Evolutionary conservation across 2,113 vertebrate genomes (phyloP).

Genomic region (Apodemus speciosus): DNA sequence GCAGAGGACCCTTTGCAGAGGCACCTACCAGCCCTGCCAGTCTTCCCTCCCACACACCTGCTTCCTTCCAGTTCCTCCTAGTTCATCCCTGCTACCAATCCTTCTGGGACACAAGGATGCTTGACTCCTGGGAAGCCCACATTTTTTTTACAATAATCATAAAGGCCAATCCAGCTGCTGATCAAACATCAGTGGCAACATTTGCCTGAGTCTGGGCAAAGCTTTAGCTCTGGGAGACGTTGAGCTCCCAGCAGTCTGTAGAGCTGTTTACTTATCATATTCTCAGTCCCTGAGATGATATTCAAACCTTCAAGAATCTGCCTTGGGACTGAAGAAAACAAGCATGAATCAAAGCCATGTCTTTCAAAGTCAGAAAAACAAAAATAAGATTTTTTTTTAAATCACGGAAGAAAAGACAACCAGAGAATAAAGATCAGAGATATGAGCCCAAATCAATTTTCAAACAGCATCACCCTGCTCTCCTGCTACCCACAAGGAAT

Average conservation of each 20-base stretch:
- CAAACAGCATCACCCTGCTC: background rate
- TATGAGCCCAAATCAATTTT: background rate
- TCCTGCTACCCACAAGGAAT: background rate
- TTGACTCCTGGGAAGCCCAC: background rate
- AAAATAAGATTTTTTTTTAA: slow-evolving; percentile 28
- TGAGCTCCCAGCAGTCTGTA: background rate
- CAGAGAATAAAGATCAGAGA: slow-evolving; percentile 11
- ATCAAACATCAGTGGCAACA: background rate
- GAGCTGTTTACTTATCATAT: background rate
- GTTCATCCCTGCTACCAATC: background rate
- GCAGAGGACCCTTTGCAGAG: background rate
- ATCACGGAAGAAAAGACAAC: background rate
- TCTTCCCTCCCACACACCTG: accelerated
- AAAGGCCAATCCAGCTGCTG: slow-evolving; percentile 7
- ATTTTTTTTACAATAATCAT: background rate
- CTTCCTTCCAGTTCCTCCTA: background rate
- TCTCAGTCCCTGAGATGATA: background rate
- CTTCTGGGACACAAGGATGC: background rate
- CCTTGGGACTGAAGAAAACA: slow-evolving; percentile 40
- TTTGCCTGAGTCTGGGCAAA: background rate
- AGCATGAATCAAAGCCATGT: slow-evolving; percentile 40
- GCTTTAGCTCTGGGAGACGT: background rate
- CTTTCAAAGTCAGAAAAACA: slow-evolving; percentile 48
- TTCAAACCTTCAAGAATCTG: background rate
- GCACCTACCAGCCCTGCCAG: accelerated